Base-by-base conservation (phyloP, 2,113 vertebrate genomes). In the Neotoma lepida region DNA sequence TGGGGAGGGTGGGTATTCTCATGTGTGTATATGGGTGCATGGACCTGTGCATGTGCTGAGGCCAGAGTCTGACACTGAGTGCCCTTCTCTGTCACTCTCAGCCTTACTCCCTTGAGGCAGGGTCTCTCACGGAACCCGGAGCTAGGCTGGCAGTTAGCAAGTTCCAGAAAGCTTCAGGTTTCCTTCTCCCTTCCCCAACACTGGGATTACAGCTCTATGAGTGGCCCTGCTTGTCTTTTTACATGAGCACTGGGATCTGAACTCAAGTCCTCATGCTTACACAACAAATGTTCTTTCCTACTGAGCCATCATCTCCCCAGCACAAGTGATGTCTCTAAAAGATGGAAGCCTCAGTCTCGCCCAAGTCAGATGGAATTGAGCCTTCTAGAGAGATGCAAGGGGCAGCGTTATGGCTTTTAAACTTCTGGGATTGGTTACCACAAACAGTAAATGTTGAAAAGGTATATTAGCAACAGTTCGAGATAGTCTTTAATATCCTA, bases 331-430 rank as follows among this genome's bases (percentile, higher is more conserved):
- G 8, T 18, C 73, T 84, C 15, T 66, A 1, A 54, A 87, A 86
- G 94, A 71, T 39, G 26, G 24, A 51, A 22, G 13, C 14, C 49
- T 10, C 2, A 66, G 33, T 77, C n/a, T 18, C 46, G 13, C 10
- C 9, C 8, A 91, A 44, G 74, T 49, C 30, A 46, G 44, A 20
- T 4, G 9, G 39, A 86, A 28, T 92, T 66, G 46, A 61, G 63
- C 73, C 58, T 82, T 56, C 20, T 15, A 10, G 46, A 9, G 0
- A 9, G 2, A 8, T 0, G 5, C 0, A 5, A 10, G 15, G 49
- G 41, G 6, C 6, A 46, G 24, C 17, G 5, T 15, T 44, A 70
- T 0, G 35, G 30, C 30, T 66, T 85, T 82, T 70, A 63, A 64
- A 76, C 33, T 77, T 78, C 61, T 6, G 1, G 17, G 6, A 15